These are phyloP conservation scores for Spinibarbus caldwelli DNA, from an alignment of 2,797 vertebrate genomes.

Conservation along the genomic window DNA sequence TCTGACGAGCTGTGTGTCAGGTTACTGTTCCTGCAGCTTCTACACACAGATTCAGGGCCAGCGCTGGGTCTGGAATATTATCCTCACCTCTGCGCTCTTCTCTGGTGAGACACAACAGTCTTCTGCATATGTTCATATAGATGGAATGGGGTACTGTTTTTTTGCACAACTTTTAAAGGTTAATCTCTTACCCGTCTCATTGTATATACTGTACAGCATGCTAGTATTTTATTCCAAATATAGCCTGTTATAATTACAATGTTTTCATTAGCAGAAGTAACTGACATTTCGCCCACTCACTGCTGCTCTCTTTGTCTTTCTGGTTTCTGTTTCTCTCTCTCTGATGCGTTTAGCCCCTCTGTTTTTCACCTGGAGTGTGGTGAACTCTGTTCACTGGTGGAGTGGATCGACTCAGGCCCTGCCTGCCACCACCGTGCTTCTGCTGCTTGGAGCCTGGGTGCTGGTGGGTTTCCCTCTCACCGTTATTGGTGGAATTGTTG, in stretches of 20 bases:
- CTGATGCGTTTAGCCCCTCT: slow-evolving; percentile 81
- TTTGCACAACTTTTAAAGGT: background rate
- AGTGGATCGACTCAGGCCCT: slow-evolving; percentile 93
- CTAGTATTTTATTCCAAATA: background rate
- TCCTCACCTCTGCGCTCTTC: slow-evolving; percentile 91
- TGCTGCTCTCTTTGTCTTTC: background rate
- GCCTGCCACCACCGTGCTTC: slow-evolving; percentile 88
- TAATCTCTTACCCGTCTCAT: background rate
- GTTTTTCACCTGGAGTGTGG: slow-evolving; percentile 92
- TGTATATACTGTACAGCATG: background rate
- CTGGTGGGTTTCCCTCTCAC: slow-evolving; percentile 93
- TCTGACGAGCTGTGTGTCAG: slow-evolving; percentile 91
- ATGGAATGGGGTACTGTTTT: too few species aligned
- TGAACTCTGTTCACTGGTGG: slow-evolving; percentile 93
- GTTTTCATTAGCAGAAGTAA: background rate
- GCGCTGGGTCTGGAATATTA: slow-evolving; percentile 95
- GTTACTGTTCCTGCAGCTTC: slow-evolving; percentile 91
- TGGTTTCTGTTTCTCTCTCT: background rate
- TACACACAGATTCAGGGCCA: slow-evolving; percentile 92
- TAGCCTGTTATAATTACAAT: background rate
- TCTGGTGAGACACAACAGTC: slow-evolving; percentile 78
- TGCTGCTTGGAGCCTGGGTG: slow-evolving; percentile 90
- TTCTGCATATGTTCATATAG: background rate
- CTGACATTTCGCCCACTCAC: background rate
- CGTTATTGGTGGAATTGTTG: slow-evolving; percentile 92